Evolutionary conservation across 2,797 vertebrate species (phyloP).

Genomic region (Clamator glandarius): DNA sequence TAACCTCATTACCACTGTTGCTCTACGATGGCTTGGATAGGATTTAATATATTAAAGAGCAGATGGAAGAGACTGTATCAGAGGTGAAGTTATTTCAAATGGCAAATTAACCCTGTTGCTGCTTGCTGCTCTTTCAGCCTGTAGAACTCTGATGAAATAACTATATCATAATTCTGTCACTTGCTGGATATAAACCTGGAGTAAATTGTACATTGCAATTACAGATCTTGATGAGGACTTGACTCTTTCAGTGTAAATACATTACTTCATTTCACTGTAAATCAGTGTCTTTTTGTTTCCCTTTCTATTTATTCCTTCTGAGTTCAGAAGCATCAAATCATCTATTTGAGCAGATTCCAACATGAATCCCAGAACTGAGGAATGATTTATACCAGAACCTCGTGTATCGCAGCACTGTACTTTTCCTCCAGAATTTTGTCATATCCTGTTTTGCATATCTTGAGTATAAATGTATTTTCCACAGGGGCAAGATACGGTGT

Average conservation of each 20-base stretch:
- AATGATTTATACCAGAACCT: slow-evolving; percentile 74
- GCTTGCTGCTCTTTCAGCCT: neutral
- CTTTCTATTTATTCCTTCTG: slow-evolving; percentile 3
- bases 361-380: slow-evolving; percentile 52
- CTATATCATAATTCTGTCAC: neutral
- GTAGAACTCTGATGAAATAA: slow-evolving; percentile 6
- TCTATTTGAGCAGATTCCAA: slow-evolving; percentile 53
- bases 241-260: slow-evolving; percentile 18
- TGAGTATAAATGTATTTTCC: slow-evolving; percentile 75
- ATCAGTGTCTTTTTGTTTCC: slow-evolving; percentile 32
- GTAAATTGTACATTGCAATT: neutral
- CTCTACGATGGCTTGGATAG: neutral
- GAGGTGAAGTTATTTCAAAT: neutral
- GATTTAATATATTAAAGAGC: neutral
- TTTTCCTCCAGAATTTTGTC: slow-evolving; percentile 70
- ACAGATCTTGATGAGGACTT: neutral
- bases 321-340: slow-evolving; percentile 46
- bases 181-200: neutral
- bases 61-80: neutral
- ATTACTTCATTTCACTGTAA: slow-evolving; percentile 39
- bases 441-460: slow-evolving; percentile 76
- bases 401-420: slow-evolving; percentile 30
- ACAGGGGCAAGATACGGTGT: slow-evolving; percentile 48
- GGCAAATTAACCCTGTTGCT: neutral
- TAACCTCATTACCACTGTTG: neutral